These are phyloP conservation scores for Psettodes erumei DNA, from an alignment of 2,113 vertebrate genomes.

Conservation along the genomic window DNA sequence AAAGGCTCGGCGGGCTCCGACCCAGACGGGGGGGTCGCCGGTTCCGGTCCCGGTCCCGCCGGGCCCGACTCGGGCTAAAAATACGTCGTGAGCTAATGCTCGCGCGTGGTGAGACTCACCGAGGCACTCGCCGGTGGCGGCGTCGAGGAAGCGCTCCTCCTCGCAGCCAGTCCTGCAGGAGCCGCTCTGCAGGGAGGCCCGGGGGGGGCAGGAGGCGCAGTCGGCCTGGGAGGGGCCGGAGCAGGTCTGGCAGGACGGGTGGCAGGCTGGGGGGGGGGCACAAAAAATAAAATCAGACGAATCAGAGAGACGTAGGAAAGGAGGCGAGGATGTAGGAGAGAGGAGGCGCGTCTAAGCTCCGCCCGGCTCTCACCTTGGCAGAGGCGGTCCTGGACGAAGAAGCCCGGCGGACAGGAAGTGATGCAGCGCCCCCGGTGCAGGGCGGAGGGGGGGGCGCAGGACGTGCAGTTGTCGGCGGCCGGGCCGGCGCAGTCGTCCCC, in stretches of 20 bases:
- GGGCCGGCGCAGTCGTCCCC: constrained; percentile 78
- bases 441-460: constrained; percentile 72
- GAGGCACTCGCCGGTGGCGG: constrained; percentile 50
- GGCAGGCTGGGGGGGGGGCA: constrained; percentile 61
- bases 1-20: no score
- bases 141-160: constrained; percentile 63
- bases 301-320: no score
- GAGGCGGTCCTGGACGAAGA: constrained; percentile 69
- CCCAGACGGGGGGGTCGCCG: no score
- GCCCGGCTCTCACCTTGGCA: constrained; percentile 83
- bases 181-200: constrained; percentile 55
- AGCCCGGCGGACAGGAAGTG: constrained; percentile 81
- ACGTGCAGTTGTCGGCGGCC: constrained; percentile 82
- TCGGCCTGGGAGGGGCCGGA: constrained; percentile 72
- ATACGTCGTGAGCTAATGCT: no score
- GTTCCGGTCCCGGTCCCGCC: no score
- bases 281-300: no score
- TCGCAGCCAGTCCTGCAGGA: constrained; percentile 69
- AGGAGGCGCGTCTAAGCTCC: no score
- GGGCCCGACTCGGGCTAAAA: no score
- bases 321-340: neutral
- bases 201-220: constrained; percentile 67
- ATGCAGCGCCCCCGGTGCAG: constrained; percentile 85
- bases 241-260: constrained; percentile 72
- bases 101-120: no score